Base-by-base conservation (phyloP, 2,888 invertebrate genomes). In the Dermolepida albohirtum region DNA sequence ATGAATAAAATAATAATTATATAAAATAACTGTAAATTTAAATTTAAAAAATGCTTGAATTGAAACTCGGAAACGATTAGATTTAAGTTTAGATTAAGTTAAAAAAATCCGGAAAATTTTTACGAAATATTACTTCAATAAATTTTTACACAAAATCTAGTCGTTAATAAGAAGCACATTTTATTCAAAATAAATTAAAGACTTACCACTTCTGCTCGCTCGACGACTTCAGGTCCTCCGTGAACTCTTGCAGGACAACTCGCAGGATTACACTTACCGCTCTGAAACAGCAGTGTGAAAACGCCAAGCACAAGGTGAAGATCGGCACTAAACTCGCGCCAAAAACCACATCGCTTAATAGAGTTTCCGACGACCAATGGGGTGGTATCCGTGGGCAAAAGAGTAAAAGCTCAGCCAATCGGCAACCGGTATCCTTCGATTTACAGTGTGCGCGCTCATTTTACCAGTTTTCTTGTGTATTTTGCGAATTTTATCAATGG, bases 401-500 rank as follows among this genome's bases (percentile, higher is more conserved):
- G 59, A 49, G 16, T 47, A 62, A 62, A 47, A 62, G 47, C 47
- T 62, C 59, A n/a, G 14, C 59, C 59, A 62, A 62, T 62, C 47
- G 11, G 16, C 10, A 5, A 14, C 16, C 59, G 59, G 47, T 29
- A 47, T 34, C 59, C 7, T 43, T 27, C 22, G 27, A 44, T 43
- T 57, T 57, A 43, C 57, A 62, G 29, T 22, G 11, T 62, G 59
- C 59, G 59, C 59, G 47, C 14, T 49, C 59, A 47, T 47, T 62
- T 62, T 47, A 16, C 59, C 47, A 17, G 10, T 39, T 47, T 22
- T 59, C 27, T 27, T 22, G 29, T 62, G 59, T 34, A 47, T 59
- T 62, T 62, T 34, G 59, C 47, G 59, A 62, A 62, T 47, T 34
- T 62, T 49, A 62, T 62, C 59, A 62, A 62, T 62, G 59, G 59